Evolutionary conservation across 1,140 invertebrate species (phyloP), one percentile per base, ranked within the genome.

Genomic region (Eueides isabella): DNA sequence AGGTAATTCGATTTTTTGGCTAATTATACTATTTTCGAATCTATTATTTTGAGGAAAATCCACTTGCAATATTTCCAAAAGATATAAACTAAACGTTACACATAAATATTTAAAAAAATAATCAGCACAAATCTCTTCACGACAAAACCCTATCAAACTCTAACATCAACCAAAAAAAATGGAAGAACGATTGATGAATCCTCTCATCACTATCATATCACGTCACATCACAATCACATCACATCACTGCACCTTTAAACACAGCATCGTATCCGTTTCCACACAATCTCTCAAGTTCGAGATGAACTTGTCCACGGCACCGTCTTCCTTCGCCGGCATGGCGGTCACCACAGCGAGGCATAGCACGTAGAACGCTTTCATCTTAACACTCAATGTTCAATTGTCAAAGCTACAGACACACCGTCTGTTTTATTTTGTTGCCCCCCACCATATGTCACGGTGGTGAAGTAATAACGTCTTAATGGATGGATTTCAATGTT

Each of bases 361-460:
- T 44, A 92, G 44, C 30, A 91, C 71, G 62, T 86, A 77, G 74
- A 80, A 80, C 61, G 79, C 83, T 77, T 86, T 92, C 91, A 92
- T 92, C 85, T 91, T 90, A 67, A 83, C 85, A 70, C 77, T 78
- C 72, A 76, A 85, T 75, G 79, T 81, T 81, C 87, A 90, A 90
- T 92, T 91, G 90, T 90, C 87, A 82, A 84, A 78, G 80, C 70
- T 76, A 72, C 75, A 77, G 84, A 75, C 82, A 74, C 65, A 67
- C 78, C 38, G 82, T 71, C 75, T 84, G 88, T 92, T 92, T 87
- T 92, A 92, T 92, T 87, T 84, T 80, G 77, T 64, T 62, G 71
- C 84, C 84, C 91, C 87, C 86, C 81, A 72, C 78, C 89, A 90
- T 92, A 90, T 90, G 87, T 84, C 89, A 91, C 88, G 77, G 55